Evolutionary conservation across 1,140 invertebrate genomes (phyloP).

Genomic region (honey bee (Apis mellifera)): Amel_HAv3.1 CM009932.2:9054001-9054500

Average conservation of each 20-base stretch:
- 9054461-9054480: constrained; percentile 69
- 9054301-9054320: not conserved
- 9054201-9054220: not conserved
- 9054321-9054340: constrained; percentile 7
- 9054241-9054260: not conserved
- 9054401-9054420: not conserved
- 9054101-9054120: constrained; percentile 58
- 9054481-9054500: constrained; percentile 50
- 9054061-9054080: constrained; percentile 29
- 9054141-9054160: not conserved
- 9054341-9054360: constrained; percentile 44
- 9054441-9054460: constrained; percentile 54
- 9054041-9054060: constrained; percentile 35
- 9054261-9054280: not conserved
- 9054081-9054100: constrained; percentile 58
- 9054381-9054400: not conserved
- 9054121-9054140: constrained; percentile 41
- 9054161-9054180: not conserved
- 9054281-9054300: not conserved
- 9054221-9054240: too few species aligned
- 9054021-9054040: constrained; percentile 21
- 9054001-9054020: constrained; percentile 28
- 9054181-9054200: not conserved
- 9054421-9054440: constrained; percentile 51
- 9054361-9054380: constrained; percentile 44